Percentiles rank a stretch among this genome's conserved stretches.
Conservation (phyloP, 2,113 vertebrate species). For the Cynoglossus semilaevis region DNA sequence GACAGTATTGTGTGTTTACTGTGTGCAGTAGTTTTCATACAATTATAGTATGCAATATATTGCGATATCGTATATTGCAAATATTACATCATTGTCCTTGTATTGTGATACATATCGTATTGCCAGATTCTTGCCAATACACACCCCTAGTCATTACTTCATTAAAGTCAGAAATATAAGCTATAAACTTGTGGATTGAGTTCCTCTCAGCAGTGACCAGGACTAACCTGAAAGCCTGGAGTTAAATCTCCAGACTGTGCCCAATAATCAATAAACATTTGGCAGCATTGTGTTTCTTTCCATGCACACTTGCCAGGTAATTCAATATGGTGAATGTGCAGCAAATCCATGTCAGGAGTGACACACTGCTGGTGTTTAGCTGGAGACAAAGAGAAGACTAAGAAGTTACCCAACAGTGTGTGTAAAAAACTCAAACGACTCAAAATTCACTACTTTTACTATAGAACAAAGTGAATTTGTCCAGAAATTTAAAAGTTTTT, state of each 20-base stretch:
- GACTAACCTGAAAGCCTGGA: constrained; percentile 17
- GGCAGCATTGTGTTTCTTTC: constrained; percentile 63
- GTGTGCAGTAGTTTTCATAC: no score
- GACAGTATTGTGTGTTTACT: no score
- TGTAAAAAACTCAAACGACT: no score
- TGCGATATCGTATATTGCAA: no score
- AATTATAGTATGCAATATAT: no score
- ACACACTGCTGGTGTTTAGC: constrained; percentile 38
- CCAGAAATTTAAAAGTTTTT: no score
- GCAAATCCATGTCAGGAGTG: constrained; percentile 58
- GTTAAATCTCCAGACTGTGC: constrained; percentile 33
- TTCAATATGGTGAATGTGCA: constrained; percentile 63
- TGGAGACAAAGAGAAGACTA: constrained; percentile 16
- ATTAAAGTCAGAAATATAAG: not conserved
- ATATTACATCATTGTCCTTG: no score
- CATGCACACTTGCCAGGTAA: constrained; percentile 57
- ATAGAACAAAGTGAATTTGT: no score
- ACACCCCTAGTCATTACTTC: no score
- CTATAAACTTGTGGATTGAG: not conserved
- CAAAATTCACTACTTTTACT: no score
- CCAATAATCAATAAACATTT: constrained; percentile 53
- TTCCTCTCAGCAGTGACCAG: not conserved
- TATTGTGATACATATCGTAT: no score
- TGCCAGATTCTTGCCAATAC: no score
- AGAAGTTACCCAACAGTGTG: constrained; percentile 2